Percentiles rank a stretch among this genome's conserved stretches.
Evolutionary conservation across 2,888 invertebrate genomes (phyloP).

Genomic region (Drosophila nr. fundita): DNA sequence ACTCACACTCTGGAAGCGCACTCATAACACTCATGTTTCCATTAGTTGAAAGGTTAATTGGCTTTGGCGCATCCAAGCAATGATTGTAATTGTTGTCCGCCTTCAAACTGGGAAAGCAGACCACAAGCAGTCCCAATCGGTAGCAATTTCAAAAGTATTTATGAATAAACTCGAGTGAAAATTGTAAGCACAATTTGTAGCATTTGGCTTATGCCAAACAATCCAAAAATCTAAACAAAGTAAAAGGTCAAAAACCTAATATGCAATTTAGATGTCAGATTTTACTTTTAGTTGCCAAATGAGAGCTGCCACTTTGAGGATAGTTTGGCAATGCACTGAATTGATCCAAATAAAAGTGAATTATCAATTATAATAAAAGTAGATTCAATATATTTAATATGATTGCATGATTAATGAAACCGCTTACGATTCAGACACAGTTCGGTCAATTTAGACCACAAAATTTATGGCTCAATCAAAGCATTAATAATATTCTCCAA

Average conservation of each 20-base stretch:
- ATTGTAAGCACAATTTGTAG: neutral
- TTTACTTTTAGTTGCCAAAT: neutral
- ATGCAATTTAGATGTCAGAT: neutral
- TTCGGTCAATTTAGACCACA: neutral
- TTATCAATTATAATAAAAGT: neutral
- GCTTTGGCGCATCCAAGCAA: constrained; percentile 9
- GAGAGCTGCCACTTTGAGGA: neutral
- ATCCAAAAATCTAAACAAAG: neutral
- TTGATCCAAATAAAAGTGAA: neutral
- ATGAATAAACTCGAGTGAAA: neutral
- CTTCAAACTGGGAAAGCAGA: neutral
- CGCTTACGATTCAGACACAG: neutral
- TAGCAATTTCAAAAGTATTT: neutral
- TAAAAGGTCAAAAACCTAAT: neutral
- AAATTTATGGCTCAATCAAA: constrained; percentile 5
- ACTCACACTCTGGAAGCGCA: constrained; percentile 2
- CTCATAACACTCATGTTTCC: constrained; percentile 13
- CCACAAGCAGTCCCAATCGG: neutral
- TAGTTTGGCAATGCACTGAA: neutral
- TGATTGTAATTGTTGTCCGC: constrained; percentile 16
- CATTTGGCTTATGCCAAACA: no score
- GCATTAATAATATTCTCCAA: constrained; percentile 10
- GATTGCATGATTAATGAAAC: neutral
- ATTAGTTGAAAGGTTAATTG: constrained; percentile 35
- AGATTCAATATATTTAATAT: neutral